Evolutionary conservation across 2,797 vertebrate genomes (phyloP), one percentile per base, ranked within the genome.

Genomic region (Labeo calbasu): DNA sequence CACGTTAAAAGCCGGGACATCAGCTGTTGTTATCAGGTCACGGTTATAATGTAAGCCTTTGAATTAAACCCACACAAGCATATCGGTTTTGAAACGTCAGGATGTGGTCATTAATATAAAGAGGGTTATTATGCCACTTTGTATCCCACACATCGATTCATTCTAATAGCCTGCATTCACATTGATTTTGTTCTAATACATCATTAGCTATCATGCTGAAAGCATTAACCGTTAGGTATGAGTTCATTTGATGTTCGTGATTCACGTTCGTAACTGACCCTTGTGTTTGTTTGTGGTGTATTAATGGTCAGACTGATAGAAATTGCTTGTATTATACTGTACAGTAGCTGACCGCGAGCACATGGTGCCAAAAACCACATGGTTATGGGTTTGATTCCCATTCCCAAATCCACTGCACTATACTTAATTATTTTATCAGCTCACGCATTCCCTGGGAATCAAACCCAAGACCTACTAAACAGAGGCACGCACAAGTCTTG

Each of bases 171-270:
- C 53, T 78, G 8, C 65, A 77, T 77, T 76, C 19, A 19, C 65
- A 77, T 61, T 78, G 82, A 84, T 78, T 84, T 77, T 78, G 65
- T 36, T n/a, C 51, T 84, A 70, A 84, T 70, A 77, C 73, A 77
- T 77, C 23, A 84, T 84, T 70, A 32, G 65, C 55, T 77, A 69
- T 77, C 23, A 77, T 69, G 51, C 65, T 70, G 43, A 70, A 84
- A 70, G 75, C 75, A 77, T 83, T 11, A n/a, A 53, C 23, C 14
- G 6, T n/a, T 55, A 57, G 66, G 28, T 61, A 84, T 79, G 66
- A 72, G 83, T 79, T 84, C 21, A 78, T 70, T 40, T 65, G 68
- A 84, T 84, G 63, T 78, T 69, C 3, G 50, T 57, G 72, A 59
- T 68, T 76, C 40, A 50, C 46, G 25, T 70, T 77, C 8, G 12